Conservation (phyloP, 2,888 invertebrate genomes). For the Platerodrilus igneus region DNA sequence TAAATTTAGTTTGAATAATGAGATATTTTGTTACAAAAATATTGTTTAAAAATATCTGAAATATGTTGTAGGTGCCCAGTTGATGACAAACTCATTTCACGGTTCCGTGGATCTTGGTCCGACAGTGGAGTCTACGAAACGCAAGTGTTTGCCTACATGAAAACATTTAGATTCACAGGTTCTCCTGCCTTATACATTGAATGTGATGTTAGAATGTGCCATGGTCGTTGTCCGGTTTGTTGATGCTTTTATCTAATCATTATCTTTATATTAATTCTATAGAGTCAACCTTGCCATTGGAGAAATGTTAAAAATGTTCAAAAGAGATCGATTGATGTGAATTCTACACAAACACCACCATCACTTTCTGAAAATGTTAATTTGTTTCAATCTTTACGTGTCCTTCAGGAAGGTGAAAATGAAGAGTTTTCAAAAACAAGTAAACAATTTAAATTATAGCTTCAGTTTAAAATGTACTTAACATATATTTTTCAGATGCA, state of each 20-base stretch:
- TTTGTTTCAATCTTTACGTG: slow-evolving; percentile 82
- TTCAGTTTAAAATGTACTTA: too few species aligned
- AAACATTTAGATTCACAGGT: slow-evolving; percentile 89
- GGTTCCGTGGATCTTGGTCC: slow-evolving; percentile 91
- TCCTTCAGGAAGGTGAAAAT: slow-evolving; percentile 79
- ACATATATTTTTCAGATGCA: slow-evolving; percentile 26
- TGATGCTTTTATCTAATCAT: slow-evolving; percentile 7
- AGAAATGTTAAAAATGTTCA: slow-evolving; percentile 78
- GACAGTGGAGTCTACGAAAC: slow-evolving; percentile 88
- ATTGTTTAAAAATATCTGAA: slow-evolving; percentile 2
- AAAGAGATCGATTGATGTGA: slow-evolving; percentile 62
- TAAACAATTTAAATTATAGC: too few species aligned
- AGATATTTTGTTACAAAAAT: too few species aligned
- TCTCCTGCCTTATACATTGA: slow-evolving; percentile 92
- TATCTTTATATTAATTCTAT: slow-evolving; percentile 34
- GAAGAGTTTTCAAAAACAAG: slow-evolving; percentile 54
- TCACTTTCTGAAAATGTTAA: slow-evolving; percentile 82
- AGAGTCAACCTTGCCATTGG: slow-evolving; percentile 94
- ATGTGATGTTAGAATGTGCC: slow-evolving; percentile 93
- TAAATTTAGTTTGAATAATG: too few species aligned
- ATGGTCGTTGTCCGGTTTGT: slow-evolving; percentile 87
- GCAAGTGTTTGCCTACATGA: slow-evolving; percentile 92
- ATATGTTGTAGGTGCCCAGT: slow-evolving; percentile 71
- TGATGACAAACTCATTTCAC: slow-evolving; percentile 86
- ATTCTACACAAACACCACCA: slow-evolving; percentile 41